Percentiles rank a stretch among this genome's conserved stretches.
phyloP scores from a whole-genome alignment of 1,140 invertebrate species.

The Nebria ingens region DNA sequence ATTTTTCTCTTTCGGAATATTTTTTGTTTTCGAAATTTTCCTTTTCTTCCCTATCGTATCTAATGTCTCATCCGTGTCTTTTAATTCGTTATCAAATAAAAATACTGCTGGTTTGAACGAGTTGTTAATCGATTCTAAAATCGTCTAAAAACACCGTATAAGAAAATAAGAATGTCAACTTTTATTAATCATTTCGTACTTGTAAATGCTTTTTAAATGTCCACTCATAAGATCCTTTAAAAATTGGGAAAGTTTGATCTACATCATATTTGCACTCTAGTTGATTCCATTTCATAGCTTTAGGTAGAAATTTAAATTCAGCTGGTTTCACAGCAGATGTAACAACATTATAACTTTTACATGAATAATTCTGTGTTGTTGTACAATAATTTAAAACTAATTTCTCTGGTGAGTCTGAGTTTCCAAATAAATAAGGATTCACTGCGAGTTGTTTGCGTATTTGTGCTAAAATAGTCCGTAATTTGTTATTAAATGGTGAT shows the following conservation, averaged over 20 bases:
- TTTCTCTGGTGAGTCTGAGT: slow-evolving; percentile 35
- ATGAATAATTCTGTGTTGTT: slow-evolving; percentile 33
- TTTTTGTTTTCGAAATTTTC: slow-evolving; percentile 35
- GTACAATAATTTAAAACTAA: slow-evolving; percentile 42
- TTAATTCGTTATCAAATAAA: slow-evolving; percentile 49
- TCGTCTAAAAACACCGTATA: slow-evolving; percentile 39
- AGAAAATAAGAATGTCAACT: slow-evolving; percentile 8
- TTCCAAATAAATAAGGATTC: slow-evolving; percentile 48
- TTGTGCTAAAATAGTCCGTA: slow-evolving; percentile 43
- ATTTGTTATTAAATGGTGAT: slow-evolving; percentile 39
- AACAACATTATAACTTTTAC: slow-evolving; percentile 39
- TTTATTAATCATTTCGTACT: slow-evolving; percentile 18
- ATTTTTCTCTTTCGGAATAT: slow-evolving; percentile 32
- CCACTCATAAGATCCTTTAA: slow-evolving; percentile 19
- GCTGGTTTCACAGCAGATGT: slow-evolving; percentile 38
- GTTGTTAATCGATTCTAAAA: slow-evolving; percentile 43
- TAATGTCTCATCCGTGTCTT: slow-evolving; percentile 40
- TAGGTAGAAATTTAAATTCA: slow-evolving; percentile 53
- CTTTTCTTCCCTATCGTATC: slow-evolving; percentile 45
- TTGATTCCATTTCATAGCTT: slow-evolving; percentile 53
- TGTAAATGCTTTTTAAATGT: slow-evolving; percentile 27
- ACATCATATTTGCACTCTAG: slow-evolving; percentile 59
- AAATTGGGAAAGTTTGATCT: slow-evolving; percentile 36
- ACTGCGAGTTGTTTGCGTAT: slow-evolving; percentile 42
- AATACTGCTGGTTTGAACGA: slow-evolving; percentile 46